These are phyloP conservation scores for Muraenolepis orangiensis DNA, from an alignment of 2,797 vertebrate species.

Conservation along the genomic window DNA sequence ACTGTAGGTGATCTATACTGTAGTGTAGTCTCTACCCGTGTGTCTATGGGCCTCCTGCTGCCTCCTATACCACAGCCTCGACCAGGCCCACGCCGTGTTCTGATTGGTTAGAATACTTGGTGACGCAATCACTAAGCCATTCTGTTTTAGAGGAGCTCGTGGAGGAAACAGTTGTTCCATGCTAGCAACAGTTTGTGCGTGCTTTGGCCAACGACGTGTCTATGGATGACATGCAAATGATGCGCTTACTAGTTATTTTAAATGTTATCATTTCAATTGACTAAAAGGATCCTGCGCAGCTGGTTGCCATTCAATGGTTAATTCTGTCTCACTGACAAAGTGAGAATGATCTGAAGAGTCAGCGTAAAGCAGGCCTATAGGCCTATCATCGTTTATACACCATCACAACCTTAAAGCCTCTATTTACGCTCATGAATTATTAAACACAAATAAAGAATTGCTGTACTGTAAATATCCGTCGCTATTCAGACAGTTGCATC, in stretches of 20 bases:
- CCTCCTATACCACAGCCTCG: too few species aligned
- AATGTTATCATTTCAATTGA: not conserved
- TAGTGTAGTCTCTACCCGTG: too few species aligned
- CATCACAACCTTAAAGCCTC: too few species aligned
- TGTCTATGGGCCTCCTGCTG: too few species aligned
- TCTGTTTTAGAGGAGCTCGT: not conserved
- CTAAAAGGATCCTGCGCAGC: too few species aligned
- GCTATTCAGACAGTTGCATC: not conserved
- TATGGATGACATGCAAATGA: not conserved
- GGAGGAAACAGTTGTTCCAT: too few species aligned
- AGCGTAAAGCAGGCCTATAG: not conserved
- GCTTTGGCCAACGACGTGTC: not conserved
- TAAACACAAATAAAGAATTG: not conserved
- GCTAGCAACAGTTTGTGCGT: not conserved
- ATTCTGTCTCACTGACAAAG: not conserved
- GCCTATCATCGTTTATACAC: not conserved
- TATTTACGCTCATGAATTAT: not conserved
- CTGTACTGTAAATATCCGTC: not conserved
- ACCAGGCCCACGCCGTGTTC: too few species aligned
- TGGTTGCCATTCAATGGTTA: not conserved
- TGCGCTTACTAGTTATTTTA: not conserved
- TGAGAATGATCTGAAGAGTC: not conserved
- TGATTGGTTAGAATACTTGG: not conserved
- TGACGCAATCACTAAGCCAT: not conserved
- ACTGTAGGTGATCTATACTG: too few species aligned